phyloP scores from a whole-genome alignment of 2,888 invertebrate genomes.

The Nomada fabriciana region DNA sequence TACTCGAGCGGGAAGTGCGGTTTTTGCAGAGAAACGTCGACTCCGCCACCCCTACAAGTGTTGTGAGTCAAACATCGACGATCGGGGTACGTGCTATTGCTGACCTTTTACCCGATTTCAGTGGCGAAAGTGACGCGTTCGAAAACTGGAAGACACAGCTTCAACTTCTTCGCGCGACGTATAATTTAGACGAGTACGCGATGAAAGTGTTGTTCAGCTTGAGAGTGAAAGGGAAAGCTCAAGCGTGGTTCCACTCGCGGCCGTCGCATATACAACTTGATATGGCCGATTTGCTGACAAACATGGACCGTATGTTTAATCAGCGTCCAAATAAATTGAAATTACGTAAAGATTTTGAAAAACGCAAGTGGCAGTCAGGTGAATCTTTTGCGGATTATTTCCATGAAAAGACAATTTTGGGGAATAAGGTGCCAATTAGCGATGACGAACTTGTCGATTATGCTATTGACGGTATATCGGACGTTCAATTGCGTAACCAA shows the following conservation, averaged over 20 bases:
- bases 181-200: not conserved
- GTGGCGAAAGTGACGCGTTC: not conserved
- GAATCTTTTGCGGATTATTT: constrained; percentile 17
- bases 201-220: not conserved
- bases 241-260: constrained; percentile 4
- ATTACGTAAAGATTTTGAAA: not conserved
- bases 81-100: constrained; percentile 3
- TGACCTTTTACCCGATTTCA: constrained; percentile 3
- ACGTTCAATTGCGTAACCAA: not conserved
- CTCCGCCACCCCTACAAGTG: no score
- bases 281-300: not conserved
- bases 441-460: not conserved
- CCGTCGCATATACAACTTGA: not conserved
- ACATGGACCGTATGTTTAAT: constrained; percentile 1
- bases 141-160: constrained; percentile 9
- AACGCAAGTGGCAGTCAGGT: not conserved
- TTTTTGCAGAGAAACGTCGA: no score
- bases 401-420: not conserved
- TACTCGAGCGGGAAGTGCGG: no score
- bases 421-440: not conserved
- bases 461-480: no score
- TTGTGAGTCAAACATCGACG: no score
- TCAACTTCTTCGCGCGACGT: not conserved
- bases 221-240: not conserved
- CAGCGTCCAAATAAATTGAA: not conserved